phyloP scores from a whole-genome alignment of 2,888 invertebrate species.

The Anodontia alba region DNA sequence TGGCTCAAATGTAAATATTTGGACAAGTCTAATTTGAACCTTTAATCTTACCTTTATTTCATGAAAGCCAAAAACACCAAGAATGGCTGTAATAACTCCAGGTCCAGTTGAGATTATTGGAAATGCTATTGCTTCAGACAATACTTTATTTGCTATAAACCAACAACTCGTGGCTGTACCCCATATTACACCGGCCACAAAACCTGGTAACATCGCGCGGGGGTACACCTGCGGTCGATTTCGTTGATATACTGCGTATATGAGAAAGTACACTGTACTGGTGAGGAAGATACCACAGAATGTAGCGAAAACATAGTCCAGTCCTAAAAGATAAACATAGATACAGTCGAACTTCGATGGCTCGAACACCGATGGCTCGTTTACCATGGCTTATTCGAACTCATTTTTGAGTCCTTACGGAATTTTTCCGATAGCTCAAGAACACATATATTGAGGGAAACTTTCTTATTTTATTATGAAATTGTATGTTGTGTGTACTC shows the following conservation, averaged over 20 bases:
- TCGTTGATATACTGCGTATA: slow-evolving; percentile 82
- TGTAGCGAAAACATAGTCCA: slow-evolving; percentile 86
- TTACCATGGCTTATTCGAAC: too few relatives aligned
- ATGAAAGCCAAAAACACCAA: slow-evolving; percentile 85
- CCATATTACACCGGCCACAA: slow-evolving; percentile 86
- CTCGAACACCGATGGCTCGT: too few relatives aligned
- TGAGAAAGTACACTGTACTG: slow-evolving; percentile 83
- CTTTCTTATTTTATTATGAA: too few relatives aligned
- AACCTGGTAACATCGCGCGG: slow-evolving; percentile 84
- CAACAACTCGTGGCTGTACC: slow-evolving; percentile 85
- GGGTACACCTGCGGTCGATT: slow-evolving; percentile 85
- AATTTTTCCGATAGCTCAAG: too few relatives aligned
- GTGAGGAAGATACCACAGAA: slow-evolving; percentile 85
- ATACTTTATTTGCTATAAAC: slow-evolving; percentile 86
- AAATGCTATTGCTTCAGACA: slow-evolving; percentile 86
- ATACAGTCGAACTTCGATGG: too few relatives aligned
- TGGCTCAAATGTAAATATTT: too few relatives aligned
- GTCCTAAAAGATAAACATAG: slow-evolving; percentile 75
- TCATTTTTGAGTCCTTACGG: too few relatives aligned
- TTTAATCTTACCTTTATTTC: slow-evolving; percentile 85
- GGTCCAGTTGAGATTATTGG: slow-evolving; percentile 86
- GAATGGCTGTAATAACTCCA: slow-evolving; percentile 84
- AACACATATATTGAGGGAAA: too few relatives aligned
- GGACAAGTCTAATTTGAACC: too few relatives aligned
- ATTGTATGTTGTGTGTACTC: too few relatives aligned